These are phyloP conservation scores for Volucella bombylans DNA, from an alignment of 2,888 invertebrate genomes.

Conservation along the genomic window DNA sequence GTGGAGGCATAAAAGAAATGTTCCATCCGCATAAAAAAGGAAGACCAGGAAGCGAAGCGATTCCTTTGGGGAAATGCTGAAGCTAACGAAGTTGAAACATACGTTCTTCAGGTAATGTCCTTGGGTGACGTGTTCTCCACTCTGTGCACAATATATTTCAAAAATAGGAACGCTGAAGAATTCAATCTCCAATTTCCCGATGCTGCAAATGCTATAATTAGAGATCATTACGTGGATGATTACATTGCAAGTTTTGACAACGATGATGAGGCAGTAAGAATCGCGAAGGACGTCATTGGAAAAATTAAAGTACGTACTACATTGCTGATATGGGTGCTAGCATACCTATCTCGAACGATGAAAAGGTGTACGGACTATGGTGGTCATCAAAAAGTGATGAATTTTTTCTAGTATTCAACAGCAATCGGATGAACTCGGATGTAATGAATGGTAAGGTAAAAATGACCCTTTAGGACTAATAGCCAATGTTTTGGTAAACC, in stretches of 20 bases:
- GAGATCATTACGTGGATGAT: slow-evolving; percentile 17
- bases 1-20: neutral
- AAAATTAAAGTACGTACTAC: slow-evolving; percentile 22
- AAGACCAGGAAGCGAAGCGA: no score
- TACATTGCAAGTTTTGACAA: slow-evolving; percentile 12
- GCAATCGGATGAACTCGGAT: slow-evolving; percentile 15
- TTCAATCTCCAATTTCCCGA: no score
- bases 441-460: slow-evolving; percentile 37
- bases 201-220: neutral
- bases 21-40: neutral
- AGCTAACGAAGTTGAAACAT: slow-evolving; percentile 18
- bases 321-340: neutral
- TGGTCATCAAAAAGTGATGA: slow-evolving; percentile 66
- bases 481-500: slow-evolving; percentile 15
- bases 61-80: slow-evolving; percentile 11
- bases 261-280: no score
- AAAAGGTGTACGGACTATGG: slow-evolving; percentile 13
- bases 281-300: slow-evolving; percentile 23
- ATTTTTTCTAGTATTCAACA: slow-evolving; percentile 60
- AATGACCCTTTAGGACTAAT: slow-evolving; percentile 61
- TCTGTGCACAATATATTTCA: slow-evolving; percentile 16
- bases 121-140: slow-evolving; percentile 17
- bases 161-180: no score
- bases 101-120: slow-evolving; percentile 29
- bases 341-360: neutral